Evolutionary conservation across 2,888 invertebrate species (phyloP), one percentile per base, ranked within the genome.

Genomic region (Gymnocheta viridis): DNA sequence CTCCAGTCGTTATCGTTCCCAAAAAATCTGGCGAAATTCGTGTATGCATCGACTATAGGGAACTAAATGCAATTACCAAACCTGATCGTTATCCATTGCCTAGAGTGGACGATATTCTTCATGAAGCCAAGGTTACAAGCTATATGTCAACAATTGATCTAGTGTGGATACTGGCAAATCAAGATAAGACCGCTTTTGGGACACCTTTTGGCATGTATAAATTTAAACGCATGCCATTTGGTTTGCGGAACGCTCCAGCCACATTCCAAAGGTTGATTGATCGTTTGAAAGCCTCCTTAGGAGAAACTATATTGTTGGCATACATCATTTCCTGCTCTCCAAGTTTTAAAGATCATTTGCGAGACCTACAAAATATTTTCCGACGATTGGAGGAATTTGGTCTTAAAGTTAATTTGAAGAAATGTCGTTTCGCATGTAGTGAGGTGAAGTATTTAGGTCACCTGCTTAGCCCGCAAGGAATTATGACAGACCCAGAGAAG

Each of bases 1-100:
- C 90, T 9, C 91, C 90, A 6, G 87, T 88, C 0, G 86, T 91
- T 0, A 78, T 91, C 19, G 89, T 92, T 3, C 89, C 89, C 0
- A 91, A 91, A 67, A 86, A 64, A 86, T n/a, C 89, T 85, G 89
- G 88, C 29, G 72, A 73, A 7, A 56, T 85, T 19, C 78, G 91
- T 5, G 84, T 91, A 14, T 91, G 91, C 78, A 86, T 91, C 0
- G 90, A 91, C 66, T 91, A 90, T 67, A 81, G 32, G 2, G 19
- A 76, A 29, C 32, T 66, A 10, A 76, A 41, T 7, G 29, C 49
- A 1, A 51, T 74, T 5, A 74, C 73, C 0, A 64, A 49, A 41
- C 38, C 62, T 4, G 60, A 49, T 62, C 49, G 49, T 17, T 60
- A 72, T 5, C 44, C 72, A 4, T 44, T 72, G 32, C 72, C 72